Conservation (phyloP, 2,797 vertebrate genomes). For the Sphenopsis melanotis region DNA sequence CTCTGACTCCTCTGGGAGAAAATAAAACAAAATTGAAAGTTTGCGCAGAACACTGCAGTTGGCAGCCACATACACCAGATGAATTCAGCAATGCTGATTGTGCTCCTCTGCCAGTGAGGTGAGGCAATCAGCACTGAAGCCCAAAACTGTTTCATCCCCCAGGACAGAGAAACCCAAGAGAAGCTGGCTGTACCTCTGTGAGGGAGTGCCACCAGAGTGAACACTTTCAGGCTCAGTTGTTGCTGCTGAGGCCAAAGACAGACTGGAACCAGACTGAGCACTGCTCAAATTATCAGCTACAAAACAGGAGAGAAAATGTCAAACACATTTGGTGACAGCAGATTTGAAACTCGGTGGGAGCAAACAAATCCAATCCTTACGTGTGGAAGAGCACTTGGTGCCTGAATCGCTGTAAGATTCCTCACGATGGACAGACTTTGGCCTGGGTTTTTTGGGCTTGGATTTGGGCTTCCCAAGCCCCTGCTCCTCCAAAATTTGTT, state of each 20-base stretch:
- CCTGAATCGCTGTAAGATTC: slow-evolving; percentile 82
- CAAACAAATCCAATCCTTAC: slow-evolving; percentile 71
- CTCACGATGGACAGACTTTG: slow-evolving; percentile 88
- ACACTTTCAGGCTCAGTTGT: slow-evolving; percentile 95
- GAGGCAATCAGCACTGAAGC: neutral
- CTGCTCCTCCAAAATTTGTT: slow-evolving; percentile 92
- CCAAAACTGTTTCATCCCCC: neutral
- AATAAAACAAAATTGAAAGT: neutral
- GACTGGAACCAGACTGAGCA: slow-evolving; percentile 91
- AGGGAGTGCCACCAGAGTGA: slow-evolving; percentile 88
- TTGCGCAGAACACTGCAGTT: neutral
- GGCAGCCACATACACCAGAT: neutral
- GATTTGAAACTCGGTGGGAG: rapidly evolving
- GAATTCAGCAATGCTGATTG: neutral
- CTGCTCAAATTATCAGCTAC: slow-evolving; percentile 90
- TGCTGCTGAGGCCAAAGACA: slow-evolving; percentile 91
- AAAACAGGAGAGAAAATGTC: neutral
- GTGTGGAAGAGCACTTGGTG: slow-evolving; percentile 85
- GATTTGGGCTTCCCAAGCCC: slow-evolving; percentile 83
- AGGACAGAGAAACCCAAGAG: neutral
- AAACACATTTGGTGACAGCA: neutral
- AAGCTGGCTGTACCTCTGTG: slow-evolving; percentile 79
- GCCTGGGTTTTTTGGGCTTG: slow-evolving; percentile 86
- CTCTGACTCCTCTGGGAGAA: neutral
- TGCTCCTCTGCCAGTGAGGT: neutral